These are phyloP conservation scores for Scylla paramamosain DNA, from an alignment of 1,140 invertebrate genomes.

Conservation along the genomic window DNA sequence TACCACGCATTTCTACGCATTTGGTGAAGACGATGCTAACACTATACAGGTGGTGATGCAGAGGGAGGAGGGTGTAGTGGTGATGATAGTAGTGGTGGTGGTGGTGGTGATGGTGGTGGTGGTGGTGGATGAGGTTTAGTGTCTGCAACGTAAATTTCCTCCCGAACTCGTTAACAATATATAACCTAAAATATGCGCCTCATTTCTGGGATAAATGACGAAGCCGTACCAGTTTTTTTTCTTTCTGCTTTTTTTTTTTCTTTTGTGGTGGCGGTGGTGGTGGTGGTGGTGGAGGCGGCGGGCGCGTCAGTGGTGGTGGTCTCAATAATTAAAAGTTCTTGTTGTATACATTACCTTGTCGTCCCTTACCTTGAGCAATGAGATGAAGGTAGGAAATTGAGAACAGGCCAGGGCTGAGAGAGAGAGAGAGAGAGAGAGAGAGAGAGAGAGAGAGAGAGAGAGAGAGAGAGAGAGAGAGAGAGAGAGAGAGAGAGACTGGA, in stretches of 20 bases:
- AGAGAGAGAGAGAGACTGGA: not conserved
- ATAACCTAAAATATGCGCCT: not conserved
- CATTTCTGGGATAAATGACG: conserved; percentile 21
- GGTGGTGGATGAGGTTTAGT: not conserved
- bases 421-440: conserved; percentile 26
- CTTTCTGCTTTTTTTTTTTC: not conserved
- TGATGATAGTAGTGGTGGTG: not conserved
- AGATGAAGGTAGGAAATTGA: conserved; percentile 33
- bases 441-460: conserved; percentile 30
- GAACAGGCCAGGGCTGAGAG: not conserved
- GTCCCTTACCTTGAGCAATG: conserved; percentile 8
- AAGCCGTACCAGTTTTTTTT: not conserved
- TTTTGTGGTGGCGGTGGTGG: not conserved
- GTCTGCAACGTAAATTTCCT: not conserved
- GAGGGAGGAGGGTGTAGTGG: not conserved
- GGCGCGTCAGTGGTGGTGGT: not conserved
- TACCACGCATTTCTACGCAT: too few relatives aligned
- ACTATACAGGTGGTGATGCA: not conserved
- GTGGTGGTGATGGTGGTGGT: too few relatives aligned
- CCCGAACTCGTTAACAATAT: conserved; percentile 1
- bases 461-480: conserved; percentile 27
- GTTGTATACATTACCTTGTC: not conserved
- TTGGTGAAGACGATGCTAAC: too few relatives aligned
- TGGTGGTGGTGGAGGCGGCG: not conserved
- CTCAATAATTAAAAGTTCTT: conserved; percentile 18